Evolutionary conservation across 2,797 vertebrate genomes (phyloP).

Genomic region (Cyclopterus lumpus): DNA sequence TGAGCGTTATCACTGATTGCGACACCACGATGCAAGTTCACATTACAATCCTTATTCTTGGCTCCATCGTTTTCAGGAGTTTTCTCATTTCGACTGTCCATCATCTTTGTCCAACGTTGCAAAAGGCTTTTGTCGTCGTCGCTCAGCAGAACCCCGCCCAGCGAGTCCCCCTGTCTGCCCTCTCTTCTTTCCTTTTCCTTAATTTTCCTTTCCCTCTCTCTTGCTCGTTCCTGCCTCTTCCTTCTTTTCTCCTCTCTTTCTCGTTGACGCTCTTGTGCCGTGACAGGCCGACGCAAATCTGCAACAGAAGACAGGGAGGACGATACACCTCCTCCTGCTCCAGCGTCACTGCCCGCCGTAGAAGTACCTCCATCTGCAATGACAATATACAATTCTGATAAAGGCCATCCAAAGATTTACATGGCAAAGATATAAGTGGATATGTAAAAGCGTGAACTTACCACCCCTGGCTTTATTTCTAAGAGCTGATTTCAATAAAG

Average conservation of each 20-base stretch:
- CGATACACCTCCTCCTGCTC: slow-evolving; percentile 53
- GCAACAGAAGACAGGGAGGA: slow-evolving; percentile 74
- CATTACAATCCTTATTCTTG: slow-evolving; percentile 68
- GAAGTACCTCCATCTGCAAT: slow-evolving; percentile 78
- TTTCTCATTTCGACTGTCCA: slow-evolving; percentile 82
- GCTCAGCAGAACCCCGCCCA: slow-evolving; percentile 89
- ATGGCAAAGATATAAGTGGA: background rate
- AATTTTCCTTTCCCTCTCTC: slow-evolving; percentile 89
- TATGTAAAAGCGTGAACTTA: slow-evolving; percentile 57
- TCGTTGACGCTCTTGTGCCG: slow-evolving; percentile 93
- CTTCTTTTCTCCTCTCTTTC: slow-evolving; percentile 93
- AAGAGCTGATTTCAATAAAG: slow-evolving; percentile 89
- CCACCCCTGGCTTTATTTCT: slow-evolving; percentile 91
- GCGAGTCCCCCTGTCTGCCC: slow-evolving; percentile 83
- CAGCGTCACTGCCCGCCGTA: slow-evolving; percentile 63
- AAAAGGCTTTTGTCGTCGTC: slow-evolving; percentile 93
- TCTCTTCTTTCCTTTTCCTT: slow-evolving; percentile 90
- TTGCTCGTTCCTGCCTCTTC: slow-evolving; percentile 89
- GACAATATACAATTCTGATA: slow-evolving; percentile 19
- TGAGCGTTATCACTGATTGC: slow-evolving; percentile 45
- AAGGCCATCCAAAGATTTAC: background rate
- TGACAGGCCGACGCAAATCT: slow-evolving; percentile 89
- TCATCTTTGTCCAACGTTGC: slow-evolving; percentile 94
- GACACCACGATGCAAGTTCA: slow-evolving; percentile 34
- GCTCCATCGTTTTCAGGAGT: slow-evolving; percentile 47